Conservation (phyloP, 1,140 invertebrate genomes). For the Drosophila nebulosa region DNA sequence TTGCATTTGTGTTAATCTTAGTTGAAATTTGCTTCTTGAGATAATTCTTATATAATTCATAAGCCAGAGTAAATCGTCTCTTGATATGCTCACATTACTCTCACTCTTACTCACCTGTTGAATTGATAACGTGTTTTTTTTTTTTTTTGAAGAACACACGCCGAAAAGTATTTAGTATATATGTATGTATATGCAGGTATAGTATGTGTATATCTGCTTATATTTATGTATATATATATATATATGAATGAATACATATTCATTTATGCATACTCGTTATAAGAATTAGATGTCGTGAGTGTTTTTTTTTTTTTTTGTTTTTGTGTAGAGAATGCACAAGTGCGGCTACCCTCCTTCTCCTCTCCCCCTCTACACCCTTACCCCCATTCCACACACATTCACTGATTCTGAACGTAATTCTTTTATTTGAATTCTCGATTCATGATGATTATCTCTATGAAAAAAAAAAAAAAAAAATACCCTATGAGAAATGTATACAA, state of each 20-base stretch:
- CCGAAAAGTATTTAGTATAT: not conserved
- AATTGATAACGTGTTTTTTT: slow-evolving; percentile 36
- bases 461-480: not conserved
- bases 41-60: not conserved
- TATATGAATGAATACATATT: not conserved
- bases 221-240: not conserved
- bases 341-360: not conserved
- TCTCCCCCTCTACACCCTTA: not conserved
- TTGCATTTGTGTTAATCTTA: too few species aligned
- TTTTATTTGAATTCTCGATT: slow-evolving; percentile 5
- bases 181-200: not conserved
- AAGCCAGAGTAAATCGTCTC: not conserved
- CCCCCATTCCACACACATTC: not conserved
- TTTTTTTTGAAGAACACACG: not conserved
- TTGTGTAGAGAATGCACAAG: not conserved
- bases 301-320: not conserved
- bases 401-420: slow-evolving; percentile 17
- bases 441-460: slow-evolving; percentile 32
- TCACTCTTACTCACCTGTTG: not conserved
- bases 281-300: slow-evolving; percentile 12
- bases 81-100: not conserved
- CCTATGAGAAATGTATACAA: not conserved
- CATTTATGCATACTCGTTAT: not conserved
- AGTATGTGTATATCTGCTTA: not conserved
- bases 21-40: too few species aligned